Evolutionary conservation across 2,113 vertebrate species (phyloP).

Genomic region (Eurystomus gularis): DNA sequence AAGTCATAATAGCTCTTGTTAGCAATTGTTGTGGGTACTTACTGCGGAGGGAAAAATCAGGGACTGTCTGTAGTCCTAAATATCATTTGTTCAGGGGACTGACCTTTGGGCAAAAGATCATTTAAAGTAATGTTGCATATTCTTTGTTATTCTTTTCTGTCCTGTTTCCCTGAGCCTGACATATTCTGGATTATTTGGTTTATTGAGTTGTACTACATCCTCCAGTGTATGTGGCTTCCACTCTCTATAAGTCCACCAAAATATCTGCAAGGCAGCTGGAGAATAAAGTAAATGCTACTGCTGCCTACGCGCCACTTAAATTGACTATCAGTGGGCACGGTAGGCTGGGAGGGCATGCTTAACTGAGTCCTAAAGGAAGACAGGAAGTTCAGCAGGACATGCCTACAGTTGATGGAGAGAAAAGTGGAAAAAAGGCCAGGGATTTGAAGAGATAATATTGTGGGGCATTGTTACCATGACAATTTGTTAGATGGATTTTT

Average conservation of each 20-base stretch:
- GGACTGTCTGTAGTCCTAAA: neutral
- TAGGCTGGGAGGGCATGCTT: neutral
- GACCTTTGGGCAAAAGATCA: neutral
- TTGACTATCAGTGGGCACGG: neutral
- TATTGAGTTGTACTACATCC: neutral
- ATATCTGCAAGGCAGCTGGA: neutral
- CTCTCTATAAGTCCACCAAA: fast-evolving
- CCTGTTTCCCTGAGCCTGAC: neutral
- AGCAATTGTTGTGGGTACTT: neutral
- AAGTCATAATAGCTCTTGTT: neutral
- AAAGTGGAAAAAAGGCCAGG: neutral
- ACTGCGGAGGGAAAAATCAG: neutral
- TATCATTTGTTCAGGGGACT: neutral
- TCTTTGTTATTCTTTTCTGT: neutral
- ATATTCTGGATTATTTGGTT: neutral
- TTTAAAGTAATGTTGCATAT: neutral
- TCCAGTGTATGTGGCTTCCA: neutral
- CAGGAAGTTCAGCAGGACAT: neutral
- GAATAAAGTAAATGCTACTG: neutral
- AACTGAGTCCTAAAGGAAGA: neutral
- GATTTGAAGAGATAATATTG: neutral
- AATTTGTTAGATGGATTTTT: neutral
- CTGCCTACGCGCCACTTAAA: neutral
- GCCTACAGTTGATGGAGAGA: neutral
- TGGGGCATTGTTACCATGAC: neutral